These are phyloP conservation scores for Cheilosia grossa DNA, from an alignment of 2,888 invertebrate species.

Conservation along the genomic window DNA sequence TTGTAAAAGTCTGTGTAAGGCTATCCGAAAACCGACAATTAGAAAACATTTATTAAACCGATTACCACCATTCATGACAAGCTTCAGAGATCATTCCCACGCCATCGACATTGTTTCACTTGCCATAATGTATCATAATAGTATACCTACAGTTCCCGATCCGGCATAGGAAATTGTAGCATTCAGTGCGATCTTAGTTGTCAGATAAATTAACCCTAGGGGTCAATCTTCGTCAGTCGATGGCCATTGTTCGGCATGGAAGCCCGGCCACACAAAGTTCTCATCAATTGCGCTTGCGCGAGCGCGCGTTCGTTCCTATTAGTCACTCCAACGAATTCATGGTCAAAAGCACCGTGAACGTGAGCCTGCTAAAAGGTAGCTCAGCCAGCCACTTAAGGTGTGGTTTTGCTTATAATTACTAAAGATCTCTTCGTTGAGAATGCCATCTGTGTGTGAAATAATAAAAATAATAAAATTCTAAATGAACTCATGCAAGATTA, in stretches of 20 bases:
- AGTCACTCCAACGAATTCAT: constrained; percentile 52
- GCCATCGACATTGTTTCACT: constrained; percentile 42
- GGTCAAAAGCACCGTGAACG: constrained; percentile 46
- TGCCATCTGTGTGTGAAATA: constrained; percentile 44
- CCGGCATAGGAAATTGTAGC: constrained; percentile 45
- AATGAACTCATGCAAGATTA: constrained; percentile 25
- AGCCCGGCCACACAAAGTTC: constrained; percentile 57
- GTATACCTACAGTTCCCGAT: constrained; percentile 10
- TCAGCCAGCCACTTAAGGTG: constrained; percentile 52
- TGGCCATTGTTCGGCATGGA: constrained; percentile 56
- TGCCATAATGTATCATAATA: constrained; percentile 1
- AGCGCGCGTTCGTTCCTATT: constrained; percentile 23
- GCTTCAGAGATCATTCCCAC: constrained; percentile 61
- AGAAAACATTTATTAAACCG: constrained; percentile 49
- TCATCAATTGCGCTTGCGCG: constrained; percentile 50
- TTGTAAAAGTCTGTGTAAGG: constrained; percentile 43
- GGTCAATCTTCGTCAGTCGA: constrained; percentile 70
- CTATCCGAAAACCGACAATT: constrained; percentile 46
- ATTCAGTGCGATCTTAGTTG: constrained; percentile 65
- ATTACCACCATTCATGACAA: constrained; percentile 46
- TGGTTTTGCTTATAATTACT: constrained; percentile 32
- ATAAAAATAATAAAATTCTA: constrained; percentile 15
- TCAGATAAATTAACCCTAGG: constrained; percentile 71
- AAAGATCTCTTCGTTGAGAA: constrained; percentile 41
- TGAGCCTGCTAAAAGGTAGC: constrained; percentile 41